Conservation (phyloP, 2,797 vertebrate genomes). For the Sciurus carolinensis region DNA sequence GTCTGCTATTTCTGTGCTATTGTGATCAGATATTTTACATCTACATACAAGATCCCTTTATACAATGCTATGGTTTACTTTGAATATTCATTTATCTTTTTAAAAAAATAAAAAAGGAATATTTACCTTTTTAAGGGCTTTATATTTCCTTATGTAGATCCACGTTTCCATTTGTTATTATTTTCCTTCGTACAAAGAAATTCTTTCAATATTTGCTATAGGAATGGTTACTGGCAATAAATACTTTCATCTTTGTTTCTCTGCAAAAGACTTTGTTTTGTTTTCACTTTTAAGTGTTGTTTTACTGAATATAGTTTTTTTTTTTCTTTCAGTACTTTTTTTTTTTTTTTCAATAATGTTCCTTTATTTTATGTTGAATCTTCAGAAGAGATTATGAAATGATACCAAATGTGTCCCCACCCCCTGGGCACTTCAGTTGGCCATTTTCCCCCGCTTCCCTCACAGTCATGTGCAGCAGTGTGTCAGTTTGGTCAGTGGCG, state of each 20-base stretch:
- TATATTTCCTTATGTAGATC: constrained; percentile 9
- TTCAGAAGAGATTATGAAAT: neutral
- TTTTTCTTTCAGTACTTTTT: neutral
- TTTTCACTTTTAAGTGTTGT: constrained; percentile 31
- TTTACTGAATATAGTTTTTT: neutral
- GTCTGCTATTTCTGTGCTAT: neutral
- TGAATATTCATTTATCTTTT: constrained; percentile 28
- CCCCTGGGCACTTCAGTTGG: neutral
- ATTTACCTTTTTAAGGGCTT: neutral
- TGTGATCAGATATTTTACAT: constrained; percentile 21
- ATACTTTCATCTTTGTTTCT: constrained; percentile 55
- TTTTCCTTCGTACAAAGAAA: constrained; percentile 39
- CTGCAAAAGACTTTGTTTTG: neutral
- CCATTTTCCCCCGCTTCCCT: neutral
- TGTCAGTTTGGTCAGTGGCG: neutral
- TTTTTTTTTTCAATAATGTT: neutral
- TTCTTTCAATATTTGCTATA: constrained; percentile 43
- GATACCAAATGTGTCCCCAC: neutral
- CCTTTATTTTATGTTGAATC: neutral
- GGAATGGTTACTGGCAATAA: neutral
- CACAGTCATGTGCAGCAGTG: neutral
- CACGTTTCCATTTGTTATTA: neutral
- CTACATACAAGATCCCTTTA: neutral
- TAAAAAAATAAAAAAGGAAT: neutral
- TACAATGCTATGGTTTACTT: constrained; percentile 24